Conservation (phyloP, 2,888 invertebrate species). For the Coleophora flavipennella region DNA sequence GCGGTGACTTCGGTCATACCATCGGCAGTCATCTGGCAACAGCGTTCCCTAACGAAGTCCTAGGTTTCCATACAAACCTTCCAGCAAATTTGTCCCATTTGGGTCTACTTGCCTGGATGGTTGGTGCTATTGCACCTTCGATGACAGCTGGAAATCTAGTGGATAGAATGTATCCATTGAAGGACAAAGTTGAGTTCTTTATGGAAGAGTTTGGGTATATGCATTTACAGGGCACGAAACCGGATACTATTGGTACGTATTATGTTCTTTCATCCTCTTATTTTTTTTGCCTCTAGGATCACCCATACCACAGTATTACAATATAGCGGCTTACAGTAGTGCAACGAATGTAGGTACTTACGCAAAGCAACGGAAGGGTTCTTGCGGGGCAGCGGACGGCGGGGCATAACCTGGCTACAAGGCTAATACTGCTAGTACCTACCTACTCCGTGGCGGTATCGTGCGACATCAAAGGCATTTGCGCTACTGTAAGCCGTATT, state of each 20-base stretch:
- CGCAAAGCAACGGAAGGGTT: too few species aligned
- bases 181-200: slow-evolving; percentile 32
- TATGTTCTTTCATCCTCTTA: background rate
- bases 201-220: slow-evolving; percentile 74
- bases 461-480: too few species aligned
- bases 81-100: slow-evolving; percentile 47
- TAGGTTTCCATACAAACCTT: slow-evolving; percentile 77
- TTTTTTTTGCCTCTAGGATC: background rate
- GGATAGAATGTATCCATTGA: slow-evolving; percentile 67
- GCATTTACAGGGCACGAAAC: slow-evolving; percentile 86
- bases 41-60: slow-evolving; percentile 73
- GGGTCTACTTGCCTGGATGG: slow-evolving; percentile 33
- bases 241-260: slow-evolving; percentile 82
- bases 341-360: too few species aligned
- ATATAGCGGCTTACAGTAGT: too few species aligned
- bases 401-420: too few species aligned
- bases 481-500: too few species aligned
- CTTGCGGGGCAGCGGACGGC: too few species aligned
- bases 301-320: too few species aligned
- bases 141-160: slow-evolving; percentile 39
- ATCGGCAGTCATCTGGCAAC: slow-evolving; percentile 75
- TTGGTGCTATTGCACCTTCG: slow-evolving; percentile 66
- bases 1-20: slow-evolving; percentile 83
- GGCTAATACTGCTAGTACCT: too few species aligned
- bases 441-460: too few species aligned